Base-by-base conservation (phyloP, 37 sponge, comb jelly and placozoan genomes). In the Halisarca cf. caerulea region DNA sequence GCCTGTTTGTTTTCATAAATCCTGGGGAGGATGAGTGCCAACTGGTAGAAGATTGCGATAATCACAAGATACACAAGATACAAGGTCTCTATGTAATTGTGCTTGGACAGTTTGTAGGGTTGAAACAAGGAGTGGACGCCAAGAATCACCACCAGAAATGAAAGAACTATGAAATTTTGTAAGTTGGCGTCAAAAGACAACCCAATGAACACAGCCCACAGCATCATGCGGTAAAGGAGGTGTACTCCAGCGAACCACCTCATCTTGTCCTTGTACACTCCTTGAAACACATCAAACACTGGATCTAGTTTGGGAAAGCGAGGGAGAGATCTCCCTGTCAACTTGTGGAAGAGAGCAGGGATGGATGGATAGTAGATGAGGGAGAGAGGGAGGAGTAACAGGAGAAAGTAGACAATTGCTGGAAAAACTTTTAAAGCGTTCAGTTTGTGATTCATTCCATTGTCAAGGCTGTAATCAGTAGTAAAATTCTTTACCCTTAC, bases 241-340 rank as follows among this genome's bases (percentile, higher is more conserved):
- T 74, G 36, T 18, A 74, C 38, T 8, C 77, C 42, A 8, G 77
- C 77, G 36, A 74, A 74, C 38, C 32, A 74, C 6, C 77, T 32
- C 77, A 74, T 7, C 24, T 74, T 39, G 11, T 32, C 38, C 77
- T 74, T 74, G 77, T 74, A 74, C 25, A 40, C 42, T 40, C 41
- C 39, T 40, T 74, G 77, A 43, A 74, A 74, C 25, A 43, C 45
- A 24, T 74, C 77, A 74, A 74, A 74, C 42, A 74, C 77, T 74
- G 77, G 77, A 15, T 62, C 64, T 62, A 62, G 64, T 62, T 62
- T 62, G 7, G 77, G 38, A 39, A 43, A 41, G 2, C 45, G 39
- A 38, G 39, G 77, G 24, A 37, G 42, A 40, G 45, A 43, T 74
- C 42, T 37, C 77, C 6, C 18, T 8, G 42, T 40, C 38, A 74